Evolutionary conservation across 2,797 vertebrate species (phyloP).

Genomic region (Neosilurus mollespiculum): DNA sequence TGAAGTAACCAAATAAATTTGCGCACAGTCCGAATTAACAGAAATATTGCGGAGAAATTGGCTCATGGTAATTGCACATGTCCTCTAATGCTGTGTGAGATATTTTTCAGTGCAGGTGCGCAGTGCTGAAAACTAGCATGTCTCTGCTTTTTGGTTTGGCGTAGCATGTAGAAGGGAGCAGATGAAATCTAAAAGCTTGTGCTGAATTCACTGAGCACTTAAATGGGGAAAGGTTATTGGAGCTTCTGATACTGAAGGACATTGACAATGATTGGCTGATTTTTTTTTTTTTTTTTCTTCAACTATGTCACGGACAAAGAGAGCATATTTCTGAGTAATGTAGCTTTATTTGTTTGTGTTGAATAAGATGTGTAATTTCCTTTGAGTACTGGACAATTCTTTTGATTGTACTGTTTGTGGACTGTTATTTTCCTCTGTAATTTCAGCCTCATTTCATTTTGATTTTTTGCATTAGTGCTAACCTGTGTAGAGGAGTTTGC

Average conservation of each 20-base stretch:
- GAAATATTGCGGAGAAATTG: neutral
- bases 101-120: conserved; percentile 33
- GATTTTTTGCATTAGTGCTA: neutral
- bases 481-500: neutral
- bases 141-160: neutral
- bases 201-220: conserved; percentile 35
- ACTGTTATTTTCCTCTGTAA: neutral
- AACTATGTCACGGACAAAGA: neutral
- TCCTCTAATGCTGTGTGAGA: conserved; percentile 39
- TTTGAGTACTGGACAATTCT: conserved; percentile 1
- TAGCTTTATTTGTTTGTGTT: neutral
- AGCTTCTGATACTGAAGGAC: conserved; percentile 6
- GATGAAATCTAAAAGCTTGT: conserved; percentile 24
- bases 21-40: neutral
- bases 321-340: neutral
- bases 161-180: neutral
- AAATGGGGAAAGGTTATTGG: conserved; percentile 28
- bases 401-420: conserved; percentile 1
- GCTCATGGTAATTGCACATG: conserved; percentile 27
- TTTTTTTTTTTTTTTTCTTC: conserved; percentile 13
- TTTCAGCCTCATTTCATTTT: neutral
- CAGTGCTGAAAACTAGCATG: neutral
- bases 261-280: neutral
- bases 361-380: conserved; percentile 20
- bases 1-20: neutral